Base-by-base conservation (phyloP, 1,140 invertebrate species). In the Bactericera cockerelli region DNA sequence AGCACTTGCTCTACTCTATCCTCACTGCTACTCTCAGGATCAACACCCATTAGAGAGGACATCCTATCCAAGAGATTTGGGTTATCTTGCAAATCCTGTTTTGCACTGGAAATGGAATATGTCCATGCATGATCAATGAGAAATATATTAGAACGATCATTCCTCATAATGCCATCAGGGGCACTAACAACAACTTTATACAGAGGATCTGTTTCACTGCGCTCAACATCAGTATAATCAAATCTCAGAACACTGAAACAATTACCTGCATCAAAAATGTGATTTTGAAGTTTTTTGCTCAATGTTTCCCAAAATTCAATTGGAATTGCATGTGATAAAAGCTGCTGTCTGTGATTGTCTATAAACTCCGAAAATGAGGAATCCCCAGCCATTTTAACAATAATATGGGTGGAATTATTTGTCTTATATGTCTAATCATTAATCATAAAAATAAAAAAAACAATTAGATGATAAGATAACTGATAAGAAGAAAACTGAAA, bases 71-170 rank as follows among this genome's bases (percentile, higher is more conserved):
- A 68, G 22, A 49, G n/a, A 49, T 22, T 22, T 49, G 42, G 42
- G n/a, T 49, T 49, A n/a, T 6, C 6, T 10, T 22, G n/a, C 19
- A 49, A 49, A 49, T 49, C 42, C 6, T 16, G 6, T 49, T 16
- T 49, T 49, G 42, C 42, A 49, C 8, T 49, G 42, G n/a, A 10
- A n/a, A 49, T 49, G 22, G 42, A 49, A 49, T 49, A 49, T 1
- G 86, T 92, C 89, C 89, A 94, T 1, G 89, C 87, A 72, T 93
- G 90, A 72, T 94, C 91, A 56, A 94, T 77, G 31, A 95, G 69
- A 71, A 81, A 94, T 54, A 95, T 85, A 61, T 86, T 78, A 65
- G 76, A 74, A 0, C 77, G 67, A 71, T 89, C 80, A 10, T 70
- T 68, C 6, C 66, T 65, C 14, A 74, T 72, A 13, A 87, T 76